Base-by-base conservation (phyloP, 1,140 invertebrate genomes). In the Trissolcus basalis region DNA sequence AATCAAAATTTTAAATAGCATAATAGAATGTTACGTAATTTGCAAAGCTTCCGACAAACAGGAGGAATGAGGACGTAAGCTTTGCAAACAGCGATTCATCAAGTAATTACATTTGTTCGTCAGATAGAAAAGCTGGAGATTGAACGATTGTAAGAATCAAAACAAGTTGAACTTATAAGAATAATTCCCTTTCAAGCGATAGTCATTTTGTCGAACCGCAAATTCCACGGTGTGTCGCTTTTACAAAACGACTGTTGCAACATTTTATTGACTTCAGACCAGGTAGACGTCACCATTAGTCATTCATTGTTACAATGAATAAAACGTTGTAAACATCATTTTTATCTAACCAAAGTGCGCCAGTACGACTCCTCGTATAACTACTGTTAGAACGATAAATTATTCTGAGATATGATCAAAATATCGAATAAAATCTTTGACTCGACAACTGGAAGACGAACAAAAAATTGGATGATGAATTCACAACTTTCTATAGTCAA, bases 391-490 rank as follows among this genome's bases (percentile, higher is more conserved):
- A 63, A 65, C 53, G 14, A 75, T 75, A 75, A 75, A 64, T 75
- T 75, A 69, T 60, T 9, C n/a, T 13, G 16, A 36, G 72, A 75
- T 75, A 75, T 43, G 59, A 75, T 75, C 72, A 58, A 56, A 75
- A 63, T 68, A 69, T 64, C 53, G n/a, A 50, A 64, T 59, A 47
- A 54, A 65, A 48, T 68, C 72, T 53, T 75, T 51, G 47, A 68
- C 50, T 64, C 53, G 53, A 50, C 36, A 43, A 59, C 45, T 58
- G 45, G 50, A 3, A 12, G 32, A 51, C 36, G 16, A 6, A 13
- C 0, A 14, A 43, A 73, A 54, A 55, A 65, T 16, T 44, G 0
- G 13, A 5, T 56, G 56, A 55, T 61, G 55, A 67, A 73, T 67
- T 65, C 39, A 49, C 48, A 39, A 49, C 53, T 39, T 50, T 27